Evolutionary conservation across 2,797 vertebrate species (phyloP).

Genomic region (Premnoplex brunnescens): DNA sequence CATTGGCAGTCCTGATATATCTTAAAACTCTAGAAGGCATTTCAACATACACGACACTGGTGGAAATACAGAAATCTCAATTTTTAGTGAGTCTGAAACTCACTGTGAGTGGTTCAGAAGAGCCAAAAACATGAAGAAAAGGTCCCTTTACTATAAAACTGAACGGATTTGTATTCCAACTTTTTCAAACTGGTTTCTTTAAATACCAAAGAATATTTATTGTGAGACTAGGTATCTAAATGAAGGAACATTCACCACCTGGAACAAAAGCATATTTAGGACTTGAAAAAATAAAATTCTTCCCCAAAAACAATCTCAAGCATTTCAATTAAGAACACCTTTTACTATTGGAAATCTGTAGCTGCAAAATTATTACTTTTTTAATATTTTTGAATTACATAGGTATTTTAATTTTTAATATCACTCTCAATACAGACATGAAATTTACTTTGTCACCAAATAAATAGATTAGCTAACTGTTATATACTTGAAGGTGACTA

Average conservation of each 20-base stretch:
- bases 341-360: not conserved
- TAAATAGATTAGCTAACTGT: not conserved
- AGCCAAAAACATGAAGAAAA: not conserved
- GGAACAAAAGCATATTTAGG: not conserved
- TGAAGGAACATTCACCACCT: not conserved
- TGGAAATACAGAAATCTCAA: not conserved
- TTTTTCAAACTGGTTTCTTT: not conserved
- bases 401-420: not conserved
- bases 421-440: not conserved
- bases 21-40: not conserved
- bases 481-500: not conserved
- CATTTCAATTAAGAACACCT: not conserved
- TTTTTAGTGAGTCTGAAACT: not conserved
- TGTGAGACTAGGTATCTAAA: not conserved
- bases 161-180: not conserved
- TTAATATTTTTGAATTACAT: not conserved
- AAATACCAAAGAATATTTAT: not conserved
- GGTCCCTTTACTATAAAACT: not conserved
- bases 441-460: not conserved
- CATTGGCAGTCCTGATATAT: not conserved
- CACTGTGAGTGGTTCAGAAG: not conserved
- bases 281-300: not conserved
- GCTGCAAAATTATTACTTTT: not conserved
- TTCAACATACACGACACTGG: not conserved
- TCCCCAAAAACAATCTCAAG: not conserved